Conservation (phyloP, 2,113 vertebrate genomes). For the Gallinago media region DNA sequence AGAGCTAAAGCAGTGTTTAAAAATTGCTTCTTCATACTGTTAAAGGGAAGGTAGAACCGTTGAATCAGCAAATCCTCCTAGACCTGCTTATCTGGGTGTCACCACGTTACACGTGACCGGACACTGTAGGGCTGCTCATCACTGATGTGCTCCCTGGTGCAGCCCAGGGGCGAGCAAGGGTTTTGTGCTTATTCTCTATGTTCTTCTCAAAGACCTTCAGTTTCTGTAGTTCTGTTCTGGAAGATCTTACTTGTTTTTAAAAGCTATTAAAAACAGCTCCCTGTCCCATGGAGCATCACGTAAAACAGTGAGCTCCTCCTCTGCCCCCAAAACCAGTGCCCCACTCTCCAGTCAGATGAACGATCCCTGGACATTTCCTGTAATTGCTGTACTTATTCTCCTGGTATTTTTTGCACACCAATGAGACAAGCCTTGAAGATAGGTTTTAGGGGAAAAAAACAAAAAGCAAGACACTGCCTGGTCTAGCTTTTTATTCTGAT, state of each 20-base stretch:
- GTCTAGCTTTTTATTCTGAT: not conserved
- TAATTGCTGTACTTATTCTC: not conserved
- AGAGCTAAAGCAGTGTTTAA: not conserved
- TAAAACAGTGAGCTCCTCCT: not conserved
- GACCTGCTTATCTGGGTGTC: not conserved
- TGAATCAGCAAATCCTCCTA: not conserved
- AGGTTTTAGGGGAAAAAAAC: not conserved
- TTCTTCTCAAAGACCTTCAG: not conserved
- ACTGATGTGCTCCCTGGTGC: not conserved
- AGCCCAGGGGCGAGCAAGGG: not conserved
- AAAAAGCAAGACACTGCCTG: not conserved
- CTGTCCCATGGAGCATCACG: not conserved
- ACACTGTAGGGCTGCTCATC: fast-evolving
- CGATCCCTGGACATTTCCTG: not conserved
- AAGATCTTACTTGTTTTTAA: not conserved
- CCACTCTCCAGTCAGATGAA: fast-evolving
- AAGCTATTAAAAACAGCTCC: not conserved
- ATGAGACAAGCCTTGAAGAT: not conserved
- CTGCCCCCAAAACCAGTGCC: fast-evolving
- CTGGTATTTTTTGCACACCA: not conserved
- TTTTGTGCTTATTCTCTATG: not conserved
- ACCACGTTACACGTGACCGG: fast-evolving
- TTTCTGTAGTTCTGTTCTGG: not conserved
- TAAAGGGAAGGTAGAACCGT: not conserved
- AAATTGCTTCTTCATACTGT: not conserved